A percentile compares a stretch with the other conserved stretches of the same genome.
Evolutionary conservation across 2,797 vertebrate genomes (phyloP).

Genomic region (Taenioides sp.): DNA sequence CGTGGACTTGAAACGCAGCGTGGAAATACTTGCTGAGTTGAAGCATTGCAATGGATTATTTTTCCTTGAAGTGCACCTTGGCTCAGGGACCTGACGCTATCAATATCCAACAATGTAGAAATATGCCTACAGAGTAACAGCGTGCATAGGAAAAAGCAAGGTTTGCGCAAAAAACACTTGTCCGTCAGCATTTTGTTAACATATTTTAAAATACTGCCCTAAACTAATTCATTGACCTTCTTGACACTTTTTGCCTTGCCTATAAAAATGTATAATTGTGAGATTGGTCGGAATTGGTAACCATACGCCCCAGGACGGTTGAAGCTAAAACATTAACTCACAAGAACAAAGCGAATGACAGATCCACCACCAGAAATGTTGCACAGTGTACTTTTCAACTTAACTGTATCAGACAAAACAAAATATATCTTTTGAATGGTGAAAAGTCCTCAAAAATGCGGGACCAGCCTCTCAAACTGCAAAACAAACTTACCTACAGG

Average conservation of each 20-base stretch:
- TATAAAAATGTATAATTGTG: neutral
- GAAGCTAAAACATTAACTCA: too few species aligned
- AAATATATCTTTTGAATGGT: too few species aligned
- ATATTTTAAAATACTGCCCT: conserved; percentile 13
- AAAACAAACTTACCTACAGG: too few species aligned
- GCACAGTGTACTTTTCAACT: too few species aligned
- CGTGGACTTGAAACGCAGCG: conserved; percentile 13
- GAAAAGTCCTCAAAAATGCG: too few species aligned
- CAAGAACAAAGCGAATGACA: too few species aligned
- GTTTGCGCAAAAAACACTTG: conserved; percentile 25
- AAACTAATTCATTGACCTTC: conserved; percentile 27
- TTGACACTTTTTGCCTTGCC: conserved; percentile 76
- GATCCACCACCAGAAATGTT: too few species aligned
- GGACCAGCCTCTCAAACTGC: too few species aligned
- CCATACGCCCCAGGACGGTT: too few species aligned
- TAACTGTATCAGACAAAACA: too few species aligned
- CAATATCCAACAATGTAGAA: conserved; percentile 38
- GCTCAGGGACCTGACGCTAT: conserved; percentile 30
- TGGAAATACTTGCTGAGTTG: conserved; percentile 39
- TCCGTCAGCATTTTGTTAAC: conserved; percentile 31
- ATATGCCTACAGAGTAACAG: conserved; percentile 26
- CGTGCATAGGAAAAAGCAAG: conserved; percentile 11
- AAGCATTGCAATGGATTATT: conserved; percentile 30
- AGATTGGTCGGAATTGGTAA: neutral
- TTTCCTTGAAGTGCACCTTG: conserved; percentile 25